A percentile compares a stretch with the other conserved stretches of the same genome.
Evolutionary conservation across 1,140 invertebrate species (phyloP).

Genomic region (Euborellia annulipes): DNA sequence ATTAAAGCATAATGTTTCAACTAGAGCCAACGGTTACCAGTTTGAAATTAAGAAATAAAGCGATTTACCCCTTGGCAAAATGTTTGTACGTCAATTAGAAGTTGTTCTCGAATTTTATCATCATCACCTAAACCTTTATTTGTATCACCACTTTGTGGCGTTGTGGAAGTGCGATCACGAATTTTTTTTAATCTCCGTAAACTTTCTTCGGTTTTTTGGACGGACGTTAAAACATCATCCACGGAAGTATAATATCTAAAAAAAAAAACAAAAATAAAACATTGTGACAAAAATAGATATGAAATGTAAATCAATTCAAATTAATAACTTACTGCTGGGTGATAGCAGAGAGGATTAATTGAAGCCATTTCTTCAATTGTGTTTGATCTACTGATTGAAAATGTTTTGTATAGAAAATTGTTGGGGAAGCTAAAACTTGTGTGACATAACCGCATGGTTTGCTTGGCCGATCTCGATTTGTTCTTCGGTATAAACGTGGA

Average conservation of each 20-base stretch:
- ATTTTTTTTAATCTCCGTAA: conserved; percentile 74
- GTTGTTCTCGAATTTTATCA: conserved; percentile 82
- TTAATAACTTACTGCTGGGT: conserved; percentile 44
- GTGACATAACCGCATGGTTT: conserved; percentile 64
- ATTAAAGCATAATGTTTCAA: too few relatives aligned
- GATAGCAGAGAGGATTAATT: conserved; percentile 40
- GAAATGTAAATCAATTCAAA: too few relatives aligned
- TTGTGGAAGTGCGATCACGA: conserved; percentile 29
- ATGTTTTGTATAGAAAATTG: conserved; percentile 39
- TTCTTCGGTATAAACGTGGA: conserved; percentile 80
- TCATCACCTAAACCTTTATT: conserved; percentile 54
- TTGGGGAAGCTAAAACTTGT: conserved; percentile 42
- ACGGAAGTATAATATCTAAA: conserved; percentile 67
- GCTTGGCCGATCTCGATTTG: conserved; percentile 71
- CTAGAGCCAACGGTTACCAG: too few relatives aligned
- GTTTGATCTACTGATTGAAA: conserved; percentile 25
- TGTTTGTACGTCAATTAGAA: conserved; percentile 66
- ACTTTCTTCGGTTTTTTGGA: conserved; percentile 89
- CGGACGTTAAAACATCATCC: conserved; percentile 74
- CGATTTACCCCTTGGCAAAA: conserved; percentile 29
- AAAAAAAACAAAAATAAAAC: conserved; percentile 8
- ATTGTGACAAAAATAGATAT: too few relatives aligned
- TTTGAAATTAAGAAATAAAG: too few relatives aligned
- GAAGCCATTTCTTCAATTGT: conserved; percentile 28
- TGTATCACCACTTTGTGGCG: conserved; percentile 17